phyloP scores from a whole-genome alignment of 2,888 invertebrate species.

The Altica lythri region DNA sequence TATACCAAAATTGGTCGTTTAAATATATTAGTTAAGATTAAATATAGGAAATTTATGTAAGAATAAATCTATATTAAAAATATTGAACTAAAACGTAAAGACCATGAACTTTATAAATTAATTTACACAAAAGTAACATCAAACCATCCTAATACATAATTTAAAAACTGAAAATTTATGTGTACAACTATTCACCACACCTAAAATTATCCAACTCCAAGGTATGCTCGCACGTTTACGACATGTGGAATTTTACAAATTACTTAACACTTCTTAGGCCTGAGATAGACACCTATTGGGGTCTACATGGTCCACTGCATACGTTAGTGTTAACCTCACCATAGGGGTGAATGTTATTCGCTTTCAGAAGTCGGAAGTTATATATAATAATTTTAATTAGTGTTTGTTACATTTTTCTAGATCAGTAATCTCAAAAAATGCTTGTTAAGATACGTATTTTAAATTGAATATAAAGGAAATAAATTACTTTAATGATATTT shows the following conservation, averaged over 20 bases:
- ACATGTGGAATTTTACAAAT: constrained; percentile 32
- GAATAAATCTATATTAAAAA: no score
- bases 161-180: constrained; percentile 27
- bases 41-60: no score
- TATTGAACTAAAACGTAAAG: no score
- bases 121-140: no score
- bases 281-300: constrained; percentile 9
- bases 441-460: no score
- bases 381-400: constrained; percentile 24
- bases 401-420: constrained; percentile 10
- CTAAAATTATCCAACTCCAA: constrained; percentile 27
- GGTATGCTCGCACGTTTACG: constrained; percentile 28
- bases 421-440: constrained; percentile 6
- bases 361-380: constrained; percentile 21
- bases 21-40: no score
- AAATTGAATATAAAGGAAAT: no score
- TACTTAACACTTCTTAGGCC: constrained; percentile 32
- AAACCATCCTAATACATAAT: constrained; percentile 24
- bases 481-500: no score
- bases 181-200: constrained; percentile 31
- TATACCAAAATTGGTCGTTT: no score
- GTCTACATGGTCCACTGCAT: constrained; percentile 16
- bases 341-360: constrained; percentile 18
- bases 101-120: no score
- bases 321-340: constrained; percentile 12